Base-by-base conservation (phyloP, 2,113 vertebrate species). In the Hyperopisus bebe region DNA sequence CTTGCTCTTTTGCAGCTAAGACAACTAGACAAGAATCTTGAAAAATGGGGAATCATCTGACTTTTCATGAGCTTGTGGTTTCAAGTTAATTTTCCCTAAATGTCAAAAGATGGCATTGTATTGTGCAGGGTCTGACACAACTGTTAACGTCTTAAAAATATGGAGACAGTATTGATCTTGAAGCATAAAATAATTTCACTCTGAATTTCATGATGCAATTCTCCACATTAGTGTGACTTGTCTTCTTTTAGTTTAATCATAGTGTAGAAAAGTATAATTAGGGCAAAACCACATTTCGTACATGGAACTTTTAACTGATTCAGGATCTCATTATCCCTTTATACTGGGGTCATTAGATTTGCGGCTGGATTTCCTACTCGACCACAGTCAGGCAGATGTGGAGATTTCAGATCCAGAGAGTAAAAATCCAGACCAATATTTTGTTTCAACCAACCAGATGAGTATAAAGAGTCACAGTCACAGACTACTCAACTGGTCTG, bases 81-180 rank as follows among this genome's bases (percentile, higher is more conserved):
- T n/a, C 42, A 74, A 47, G 55, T 47, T 70, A 27, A 89, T 82
- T 83, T 83, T 85, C 88, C 58, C 88, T 50, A 58, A 85, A 83
- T 83, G 80, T 84, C 39, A 89, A 44, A 58, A 24, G 35, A 58
- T 7, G 27, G 13, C 24, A 15, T 84, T 62, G n/a, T 21, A 3
- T 42, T 80, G 80, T 0, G 35, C 50, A 80, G 24, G 24, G 62
- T 31, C 27, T 87, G 85, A 87, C 19, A 87, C 50, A 66, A 47
- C 50, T 27, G 53, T 31, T 84, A 42, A 85, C 24, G 21, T 84
- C 31, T 55, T 80, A 35, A 46, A 85, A 55, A 47, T 13, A 51
- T 66, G 24, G 39, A 83, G 39, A 83, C 77, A 58, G 48, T 39
- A 55, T 35, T 55, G 35, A 85, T 89, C n/a, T 85, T 27, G 21